Evolutionary conservation across 92 coral and sea anemone species (phyloP), one percentile per base, ranked within the genome.

Genomic region (Porites rus): DNA sequence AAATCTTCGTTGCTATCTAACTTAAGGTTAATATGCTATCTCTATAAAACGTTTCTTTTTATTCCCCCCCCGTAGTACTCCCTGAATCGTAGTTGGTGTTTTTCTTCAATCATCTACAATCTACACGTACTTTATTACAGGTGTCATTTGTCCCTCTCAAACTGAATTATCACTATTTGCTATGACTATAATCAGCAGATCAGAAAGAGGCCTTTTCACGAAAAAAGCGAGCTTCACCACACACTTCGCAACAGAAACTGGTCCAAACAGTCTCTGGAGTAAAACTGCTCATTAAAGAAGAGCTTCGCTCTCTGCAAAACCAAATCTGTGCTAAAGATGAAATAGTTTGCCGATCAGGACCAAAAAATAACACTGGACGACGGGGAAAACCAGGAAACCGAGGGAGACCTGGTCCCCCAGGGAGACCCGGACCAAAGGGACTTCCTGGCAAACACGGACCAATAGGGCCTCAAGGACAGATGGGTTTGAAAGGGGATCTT

Each of bases 381-480:
- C 91, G 90, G 14, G 89, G 88, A 20, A 82, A 65, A 56, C 84
- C 65, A 51, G 93, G 91, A 68, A 61, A 21, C 65, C 70, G 87
- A 76, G 88, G 90, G 72, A 76, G 65, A 38, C 62, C 87, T 1
- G 93, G 93, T 4, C 52, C 79, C 5, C 71, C 64, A 43, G 93
- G 93, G 38, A 76, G 67, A 77, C 70, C 60, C 1, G 93, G 93
- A 0, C 78, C 68, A 17, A 22, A 75, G 17, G 93, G 93, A 19
- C 76, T 88, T 25, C 78, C 87, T 14, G 93, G 93, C n/a, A 90
- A 90, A 81, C 88, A 90, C 46, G 93, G 93, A 25, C 90, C 93
- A 19, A 53, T 50, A 79, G 93, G 94, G 17, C 67, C 54, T 16
- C 68, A 52, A 17, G 93, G 93, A 28, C 77, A 74, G 31, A 64